Evolutionary conservation across 2,113 vertebrate genomes (phyloP).

Genomic region (Plestiodon gilberti): DNA sequence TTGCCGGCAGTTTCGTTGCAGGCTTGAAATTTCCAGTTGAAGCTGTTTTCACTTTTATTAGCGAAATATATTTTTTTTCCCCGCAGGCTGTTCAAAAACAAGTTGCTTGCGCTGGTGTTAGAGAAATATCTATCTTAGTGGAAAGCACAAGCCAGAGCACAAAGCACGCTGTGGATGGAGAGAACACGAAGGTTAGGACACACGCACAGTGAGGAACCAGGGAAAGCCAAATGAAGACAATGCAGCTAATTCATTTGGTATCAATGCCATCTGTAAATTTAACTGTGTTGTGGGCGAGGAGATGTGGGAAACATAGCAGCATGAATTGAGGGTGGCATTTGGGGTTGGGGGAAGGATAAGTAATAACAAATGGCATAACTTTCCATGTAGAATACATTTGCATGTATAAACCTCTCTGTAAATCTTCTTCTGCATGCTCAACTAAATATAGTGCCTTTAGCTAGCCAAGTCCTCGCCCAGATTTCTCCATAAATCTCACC

Average conservation of each 20-base stretch:
- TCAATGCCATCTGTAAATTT: conserved; percentile 29
- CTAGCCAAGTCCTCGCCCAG: background rate
- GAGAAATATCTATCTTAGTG: background rate
- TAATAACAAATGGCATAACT: conserved; percentile 15
- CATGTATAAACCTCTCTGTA: background rate
- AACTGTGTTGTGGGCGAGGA: background rate
- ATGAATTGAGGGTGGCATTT: background rate
- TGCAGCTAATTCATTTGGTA: conserved; percentile 8
- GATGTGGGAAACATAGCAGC: background rate
- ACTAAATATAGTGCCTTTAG: background rate
- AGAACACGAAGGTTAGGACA: background rate
- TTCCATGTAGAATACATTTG: conserved; percentile 8
- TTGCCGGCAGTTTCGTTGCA: background rate
- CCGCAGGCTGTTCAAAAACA: background rate
- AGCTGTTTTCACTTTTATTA: fast-evolving
- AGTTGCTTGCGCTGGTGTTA: background rate
- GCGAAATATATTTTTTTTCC: background rate
- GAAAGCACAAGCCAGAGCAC: background rate
- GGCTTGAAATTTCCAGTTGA: background rate
- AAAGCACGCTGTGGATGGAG: background rate
- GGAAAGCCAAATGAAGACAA: background rate
- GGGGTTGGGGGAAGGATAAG: background rate
- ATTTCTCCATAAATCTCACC: background rate
- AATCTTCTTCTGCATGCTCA: background rate
- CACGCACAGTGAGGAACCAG: background rate